Conservation (phyloP, 2,113 vertebrate genomes). For the Scomber japonicus region DNA sequence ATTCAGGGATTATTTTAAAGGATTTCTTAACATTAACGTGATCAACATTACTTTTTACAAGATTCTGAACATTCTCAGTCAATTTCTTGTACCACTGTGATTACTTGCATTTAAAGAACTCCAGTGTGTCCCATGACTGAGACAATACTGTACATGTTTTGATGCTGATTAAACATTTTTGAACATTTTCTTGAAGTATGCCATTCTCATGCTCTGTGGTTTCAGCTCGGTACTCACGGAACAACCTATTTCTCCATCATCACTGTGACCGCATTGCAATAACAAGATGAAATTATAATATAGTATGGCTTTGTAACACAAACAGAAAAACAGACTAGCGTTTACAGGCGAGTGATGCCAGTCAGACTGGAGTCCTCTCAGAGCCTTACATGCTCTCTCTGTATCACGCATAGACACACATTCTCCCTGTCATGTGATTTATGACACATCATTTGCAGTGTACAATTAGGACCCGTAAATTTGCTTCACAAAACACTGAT, state of each 20-base stretch:
- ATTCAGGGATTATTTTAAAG: too few species aligned
- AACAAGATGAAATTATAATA: conserved; percentile 58
- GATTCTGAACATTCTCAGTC: background rate
- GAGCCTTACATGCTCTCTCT: conserved; percentile 1
- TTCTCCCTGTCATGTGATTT: conserved; percentile 68
- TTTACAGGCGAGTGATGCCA: conserved; percentile 54
- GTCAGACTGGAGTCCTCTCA: conserved; percentile 41
- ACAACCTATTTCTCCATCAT: conserved; percentile 39
- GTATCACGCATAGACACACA: conserved; percentile 22
- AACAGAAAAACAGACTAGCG: conserved; percentile 48
- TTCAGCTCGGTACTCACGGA: conserved; percentile 18
- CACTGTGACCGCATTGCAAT: conserved; percentile 42
- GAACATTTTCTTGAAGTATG: conserved; percentile 2
- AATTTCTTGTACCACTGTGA: background rate
- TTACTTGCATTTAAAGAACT: background rate
- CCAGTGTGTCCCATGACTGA: background rate
- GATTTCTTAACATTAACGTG: too few species aligned
- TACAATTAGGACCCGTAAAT: conserved; percentile 72
- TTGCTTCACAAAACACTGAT: conserved; percentile 55
- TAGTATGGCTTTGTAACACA: conserved; percentile 44
- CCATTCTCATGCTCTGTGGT: background rate
- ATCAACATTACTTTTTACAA: too few species aligned
- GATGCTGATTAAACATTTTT: background rate
- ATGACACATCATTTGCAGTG: conserved; percentile 59
- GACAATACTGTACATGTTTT: background rate